Evolutionary conservation across 2,888 invertebrate species (phyloP).

Genomic region (Spilarctia lutea): DNA sequence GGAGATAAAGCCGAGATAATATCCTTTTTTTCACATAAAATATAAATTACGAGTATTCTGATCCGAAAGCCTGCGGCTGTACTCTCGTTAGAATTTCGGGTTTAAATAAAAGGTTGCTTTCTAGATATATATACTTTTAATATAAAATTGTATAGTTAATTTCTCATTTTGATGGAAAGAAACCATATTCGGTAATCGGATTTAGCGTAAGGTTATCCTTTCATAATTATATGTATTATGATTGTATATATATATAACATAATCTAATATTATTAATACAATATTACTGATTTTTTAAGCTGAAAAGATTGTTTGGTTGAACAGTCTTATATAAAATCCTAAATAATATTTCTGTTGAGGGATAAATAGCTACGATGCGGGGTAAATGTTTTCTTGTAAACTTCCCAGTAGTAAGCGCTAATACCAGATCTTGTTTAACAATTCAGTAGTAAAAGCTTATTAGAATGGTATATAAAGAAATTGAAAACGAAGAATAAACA

Average conservation of each 20-base stretch:
- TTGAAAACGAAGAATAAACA: neutral
- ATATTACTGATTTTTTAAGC: no score
- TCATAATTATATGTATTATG: neutral
- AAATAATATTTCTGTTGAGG: no score
- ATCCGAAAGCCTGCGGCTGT: constrained; percentile 14
- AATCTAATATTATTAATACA: no score
- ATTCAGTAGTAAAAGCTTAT: no score
- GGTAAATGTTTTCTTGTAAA: no score
- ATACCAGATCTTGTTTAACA: no score
- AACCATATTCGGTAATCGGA: neutral
- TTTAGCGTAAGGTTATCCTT: neutral
- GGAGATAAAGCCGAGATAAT: constrained; percentile 16
- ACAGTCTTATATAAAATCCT: no score
- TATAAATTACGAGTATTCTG: constrained; percentile 17
- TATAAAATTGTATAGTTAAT: neutral
- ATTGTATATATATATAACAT: no score
- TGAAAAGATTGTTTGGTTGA: no score
- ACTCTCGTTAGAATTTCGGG: constrained; percentile 12
- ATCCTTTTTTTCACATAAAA: constrained; percentile 23
- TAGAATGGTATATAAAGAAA: no score
- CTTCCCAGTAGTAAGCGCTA: no score
- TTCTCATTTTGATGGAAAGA: neutral
- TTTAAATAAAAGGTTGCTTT: constrained; percentile 10
- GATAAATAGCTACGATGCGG: no score
- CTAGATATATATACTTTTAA: neutral